Base-by-base conservation (phyloP, 1,140 invertebrate species). In the Copidosoma floridanum region DNA sequence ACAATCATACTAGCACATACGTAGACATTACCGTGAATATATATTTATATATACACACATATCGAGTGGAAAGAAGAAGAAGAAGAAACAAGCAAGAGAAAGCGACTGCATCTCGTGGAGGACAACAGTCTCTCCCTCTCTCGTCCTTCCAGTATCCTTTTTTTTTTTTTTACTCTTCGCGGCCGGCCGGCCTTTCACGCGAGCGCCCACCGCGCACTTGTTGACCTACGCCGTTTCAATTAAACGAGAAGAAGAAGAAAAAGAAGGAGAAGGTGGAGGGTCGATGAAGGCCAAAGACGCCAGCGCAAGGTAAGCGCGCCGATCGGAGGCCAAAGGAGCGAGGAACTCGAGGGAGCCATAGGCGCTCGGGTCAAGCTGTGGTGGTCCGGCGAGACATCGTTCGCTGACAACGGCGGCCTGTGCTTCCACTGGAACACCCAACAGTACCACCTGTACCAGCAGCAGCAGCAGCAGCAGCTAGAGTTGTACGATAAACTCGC, bases 361-460 rank as follows among this genome's bases (percentile, higher is more conserved):
- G n/a, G n/a, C n/a, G n/a, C n/a, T n/a, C 65, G 65, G 64, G n/a
- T n/a, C 73, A 75, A 73, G 57, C 71, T 75, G 73, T 75, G 71
- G 71, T 73, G 70, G 68, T 65, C 68, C 50, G 67, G 68, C 62
- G 68, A 68, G 35, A 64, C 65, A 18, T 65, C 65, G 52, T 65
- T 65, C 53, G 60, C 65, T 59, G 66, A 65, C 60, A 41, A 65
- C 57, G 57, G 63, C 12, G 46, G 53, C 54, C 64, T 65, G 37
- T 52, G 63, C 38, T 63, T 66, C 56, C 65, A 66, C 37, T 67
- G 64, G 65, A 59, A 66, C 46, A n/a, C 46, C 5, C 35, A 44
- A 0, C n/a, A 23, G 1, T 18, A 41, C 4, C 58, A 18, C 10
- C 63, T 20, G 29, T 24, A 54, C 16, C 26, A 2, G 29, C 47